Evolutionary conservation across 2,797 vertebrate genomes (phyloP), one percentile per base, ranked within the genome.

Genomic region (Rhinoraja longicauda): DNA sequence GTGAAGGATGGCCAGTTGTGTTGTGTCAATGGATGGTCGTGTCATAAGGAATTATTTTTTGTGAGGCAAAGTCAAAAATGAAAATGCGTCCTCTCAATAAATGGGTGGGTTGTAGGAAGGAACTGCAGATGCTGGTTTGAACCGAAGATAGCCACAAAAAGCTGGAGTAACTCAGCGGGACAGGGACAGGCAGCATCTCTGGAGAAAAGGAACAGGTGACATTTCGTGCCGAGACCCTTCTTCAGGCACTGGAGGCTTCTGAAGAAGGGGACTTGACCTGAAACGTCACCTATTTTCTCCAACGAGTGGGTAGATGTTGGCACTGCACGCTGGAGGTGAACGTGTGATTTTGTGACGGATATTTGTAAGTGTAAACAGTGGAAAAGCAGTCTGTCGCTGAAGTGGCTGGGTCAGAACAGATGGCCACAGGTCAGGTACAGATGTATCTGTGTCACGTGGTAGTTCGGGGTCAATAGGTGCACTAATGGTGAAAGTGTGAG

Each of bases 401-500:
- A 75, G 15, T 29, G 15, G 12, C 90, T 73, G 70, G n/a, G 84
- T 19, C 72, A n/a, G 15, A 57, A 92, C 90, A 92, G 90, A 92
- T 92, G 90, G 39, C 12, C 45, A 64, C 70, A 26, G 90, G 70
- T 92, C 90, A 73, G 67, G 67, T 92, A 92, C 90, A 92, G 90
- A 92, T 92, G 90, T 92, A 39, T n/a, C 15, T 57, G 36, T 92
- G 24, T 92, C 70, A 70, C 19, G 10, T 53, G 67, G 73, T 75
- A 70, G 24, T 75, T 92, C 7, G 15, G 90, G 70, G 67, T 92
- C 64, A 92, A 57, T 73, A 26, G 72, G 70, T 53, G 5, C 67
- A 57, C 90, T 53, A 92, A 73, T 75, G 70, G 4, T 17, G 39
- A 53, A 92, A 75, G 53, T 39, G n/a, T 17, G 70, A 92, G 90